Conservation (phyloP, 2,797 vertebrate genomes). For the Falco rusticolus region DNA sequence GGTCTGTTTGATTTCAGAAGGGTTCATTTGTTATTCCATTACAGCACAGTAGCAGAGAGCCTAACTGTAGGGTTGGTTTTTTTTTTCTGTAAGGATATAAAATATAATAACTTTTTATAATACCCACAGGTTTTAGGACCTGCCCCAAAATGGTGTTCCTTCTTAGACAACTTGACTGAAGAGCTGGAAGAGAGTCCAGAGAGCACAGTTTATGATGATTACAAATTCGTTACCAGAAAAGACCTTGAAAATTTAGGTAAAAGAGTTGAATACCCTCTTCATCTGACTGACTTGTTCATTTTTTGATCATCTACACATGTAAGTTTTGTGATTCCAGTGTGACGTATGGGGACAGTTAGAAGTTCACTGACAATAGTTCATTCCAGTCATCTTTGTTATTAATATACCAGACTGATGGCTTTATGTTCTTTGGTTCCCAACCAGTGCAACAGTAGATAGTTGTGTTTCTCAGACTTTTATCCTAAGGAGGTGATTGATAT, state of each 20-base stretch:
- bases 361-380: not conserved
- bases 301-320: not conserved
- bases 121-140: conserved; percentile 89
- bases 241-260: conserved; percentile 96
- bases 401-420: not conserved
- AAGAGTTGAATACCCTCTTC: not conserved
- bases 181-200: conserved; percentile 97
- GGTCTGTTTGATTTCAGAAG: not conserved
- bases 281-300: not conserved
- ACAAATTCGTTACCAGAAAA: conserved; percentile 96
- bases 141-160: conserved; percentile 96
- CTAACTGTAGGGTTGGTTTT: not conserved
- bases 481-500: not conserved
- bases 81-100: not conserved
- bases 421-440: not conserved
- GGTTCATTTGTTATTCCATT: not conserved
- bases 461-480: not conserved
- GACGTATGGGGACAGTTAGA: not conserved
- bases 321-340: not conserved
- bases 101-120: not conserved
- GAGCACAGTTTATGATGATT: conserved; percentile 95
- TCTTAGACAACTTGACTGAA: conserved; percentile 95
- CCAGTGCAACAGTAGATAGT: not conserved
- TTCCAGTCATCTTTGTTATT: not conserved
- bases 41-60: not conserved